phyloP scores from a whole-genome alignment of 2,888 invertebrate species.

The Torymus aiolomorphi region DNA sequence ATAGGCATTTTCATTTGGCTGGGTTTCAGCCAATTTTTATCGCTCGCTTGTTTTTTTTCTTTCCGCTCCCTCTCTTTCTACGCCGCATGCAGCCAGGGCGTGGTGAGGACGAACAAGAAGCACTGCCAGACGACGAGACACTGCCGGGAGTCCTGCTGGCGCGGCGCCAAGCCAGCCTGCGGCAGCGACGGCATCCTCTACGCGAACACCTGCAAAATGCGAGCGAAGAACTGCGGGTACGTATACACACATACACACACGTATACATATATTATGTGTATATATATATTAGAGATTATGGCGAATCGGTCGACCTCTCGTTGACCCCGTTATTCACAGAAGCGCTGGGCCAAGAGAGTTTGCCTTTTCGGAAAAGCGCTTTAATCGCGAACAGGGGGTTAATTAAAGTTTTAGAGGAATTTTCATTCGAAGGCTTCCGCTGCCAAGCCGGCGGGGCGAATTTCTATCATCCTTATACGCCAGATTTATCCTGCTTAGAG shows the following conservation, averaged over 20 bases:
- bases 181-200: slow-evolving; percentile 93
- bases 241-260: background rate
- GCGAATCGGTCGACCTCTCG: background rate
- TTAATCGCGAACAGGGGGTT: too few species aligned
- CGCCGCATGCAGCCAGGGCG: slow-evolving; percentile 82
- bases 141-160: slow-evolving; percentile 93
- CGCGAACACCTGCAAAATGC: slow-evolving; percentile 93
- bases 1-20: background rate
- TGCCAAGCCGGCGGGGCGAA: too few species aligned
- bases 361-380: too few species aligned
- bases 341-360: too few species aligned
- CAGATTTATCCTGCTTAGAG: too few species aligned
- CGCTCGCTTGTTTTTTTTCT: background rate
- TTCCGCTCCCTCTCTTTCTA: too few species aligned
- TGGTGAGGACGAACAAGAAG: slow-evolving; percentile 90
- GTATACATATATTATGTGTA: slow-evolving; percentile 52
- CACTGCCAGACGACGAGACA: slow-evolving; percentile 94
- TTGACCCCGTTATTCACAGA: background rate
- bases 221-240: slow-evolving; percentile 93
- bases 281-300: background rate
- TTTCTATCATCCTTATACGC: too few species aligned
- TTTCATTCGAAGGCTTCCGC: too few species aligned
- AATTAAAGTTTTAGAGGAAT: too few species aligned
- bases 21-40: background rate
- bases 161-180: slow-evolving; percentile 91